Conservation (phyloP, 2,113 vertebrate genomes). For the Peromyscus californicus region DNA sequence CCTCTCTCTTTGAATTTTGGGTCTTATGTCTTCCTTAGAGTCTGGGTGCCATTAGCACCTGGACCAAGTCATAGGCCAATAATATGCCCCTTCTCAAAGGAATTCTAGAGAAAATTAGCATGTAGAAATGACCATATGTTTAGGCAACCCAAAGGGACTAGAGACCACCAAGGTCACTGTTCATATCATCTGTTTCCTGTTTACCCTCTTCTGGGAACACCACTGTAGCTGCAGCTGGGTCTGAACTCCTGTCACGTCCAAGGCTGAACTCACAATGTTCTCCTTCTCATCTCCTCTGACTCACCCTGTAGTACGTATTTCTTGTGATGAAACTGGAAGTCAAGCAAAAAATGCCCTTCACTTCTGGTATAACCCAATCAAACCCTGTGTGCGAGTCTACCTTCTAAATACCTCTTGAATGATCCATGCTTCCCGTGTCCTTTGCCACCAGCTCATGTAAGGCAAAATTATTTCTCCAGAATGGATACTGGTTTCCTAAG, state of each 20-base stretch:
- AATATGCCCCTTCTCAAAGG: conserved; percentile 36
- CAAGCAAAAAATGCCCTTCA: background rate
- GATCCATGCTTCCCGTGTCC: background rate
- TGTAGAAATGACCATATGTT: conserved; percentile 15
- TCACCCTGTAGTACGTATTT: background rate
- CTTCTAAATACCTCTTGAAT: background rate
- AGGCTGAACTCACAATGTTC: background rate
- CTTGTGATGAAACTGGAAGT: background rate
- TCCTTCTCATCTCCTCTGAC: background rate
- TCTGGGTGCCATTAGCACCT: conserved; percentile 67
- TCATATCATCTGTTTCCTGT: background rate
- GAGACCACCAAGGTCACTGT: background rate
- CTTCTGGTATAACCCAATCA: background rate
- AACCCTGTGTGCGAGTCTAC: background rate
- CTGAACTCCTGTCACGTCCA: background rate
- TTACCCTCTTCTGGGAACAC: accelerated
- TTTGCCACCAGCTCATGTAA: background rate
- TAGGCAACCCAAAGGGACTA: background rate
- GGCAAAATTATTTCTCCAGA: background rate
- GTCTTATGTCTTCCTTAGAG: conserved; percentile 15
- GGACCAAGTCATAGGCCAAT: conserved; percentile 57
- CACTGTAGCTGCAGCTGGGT: background rate
- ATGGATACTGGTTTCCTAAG: background rate
- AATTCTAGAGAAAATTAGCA: conserved; percentile 62
- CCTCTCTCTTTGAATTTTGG: conserved; percentile 48